Evolutionary conservation across 2,888 invertebrate genomes (phyloP).

Genomic region (Polymixis lichenea): DNA sequence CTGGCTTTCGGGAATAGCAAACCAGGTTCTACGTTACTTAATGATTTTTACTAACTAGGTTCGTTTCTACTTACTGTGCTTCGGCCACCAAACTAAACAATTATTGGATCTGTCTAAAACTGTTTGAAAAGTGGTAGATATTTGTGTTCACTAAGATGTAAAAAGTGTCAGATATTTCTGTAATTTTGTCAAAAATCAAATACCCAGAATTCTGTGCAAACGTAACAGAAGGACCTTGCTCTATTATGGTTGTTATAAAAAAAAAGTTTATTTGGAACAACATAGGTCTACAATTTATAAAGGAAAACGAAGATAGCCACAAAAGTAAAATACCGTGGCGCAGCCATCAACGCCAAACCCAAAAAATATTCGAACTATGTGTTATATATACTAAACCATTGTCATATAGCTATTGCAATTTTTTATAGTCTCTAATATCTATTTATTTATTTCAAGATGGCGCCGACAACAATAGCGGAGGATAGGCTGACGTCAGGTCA

Average conservation of each 20-base stretch:
- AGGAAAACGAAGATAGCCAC: too few relatives aligned
- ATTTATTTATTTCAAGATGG: slow-evolving; percentile 77
- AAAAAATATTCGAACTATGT: neutral
- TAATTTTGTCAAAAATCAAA: neutral
- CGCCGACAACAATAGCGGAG: slow-evolving; percentile 80
- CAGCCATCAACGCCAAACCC: neutral
- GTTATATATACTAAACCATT: too few relatives aligned
- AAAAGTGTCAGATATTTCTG: neutral
- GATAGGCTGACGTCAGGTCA: slow-evolving; percentile 88
- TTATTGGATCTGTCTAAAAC: neutral
- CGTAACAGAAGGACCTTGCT: neutral
- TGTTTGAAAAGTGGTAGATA: too few relatives aligned
- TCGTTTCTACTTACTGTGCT: neutral
- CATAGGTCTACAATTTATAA: neutral
- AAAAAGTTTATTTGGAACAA: too few relatives aligned
- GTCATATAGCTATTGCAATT: too few relatives aligned
- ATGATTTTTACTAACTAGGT: neutral
- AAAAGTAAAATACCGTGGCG: too few relatives aligned
- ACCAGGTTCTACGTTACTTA: neutral
- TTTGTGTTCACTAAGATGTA: neutral
- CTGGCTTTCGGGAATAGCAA: too few relatives aligned
- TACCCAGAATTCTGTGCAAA: neutral
- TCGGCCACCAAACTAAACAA: neutral
- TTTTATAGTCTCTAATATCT: neutral
- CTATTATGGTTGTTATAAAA: too few relatives aligned